phyloP scores from a whole-genome alignment of 2,797 vertebrate genomes.

The Eulemur mongoz region DNA sequence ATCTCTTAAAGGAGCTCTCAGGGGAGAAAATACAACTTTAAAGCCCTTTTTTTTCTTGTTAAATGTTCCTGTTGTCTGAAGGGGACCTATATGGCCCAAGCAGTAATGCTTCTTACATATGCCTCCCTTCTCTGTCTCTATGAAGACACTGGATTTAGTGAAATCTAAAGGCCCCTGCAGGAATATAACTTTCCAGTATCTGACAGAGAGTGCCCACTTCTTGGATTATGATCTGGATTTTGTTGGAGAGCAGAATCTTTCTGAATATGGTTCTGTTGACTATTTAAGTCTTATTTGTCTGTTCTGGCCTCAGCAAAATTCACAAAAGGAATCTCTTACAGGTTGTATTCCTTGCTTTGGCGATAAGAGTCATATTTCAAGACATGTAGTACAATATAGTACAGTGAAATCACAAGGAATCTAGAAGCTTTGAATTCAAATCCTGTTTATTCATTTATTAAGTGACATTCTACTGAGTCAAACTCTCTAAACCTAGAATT shows the following conservation, averaged over 20 bases:
- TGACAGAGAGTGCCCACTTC: neutral
- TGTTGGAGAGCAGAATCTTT: neutral
- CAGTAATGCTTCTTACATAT: neutral
- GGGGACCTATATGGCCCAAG: neutral
- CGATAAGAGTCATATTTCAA: neutral
- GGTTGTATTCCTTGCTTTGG: neutral
- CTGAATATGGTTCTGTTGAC: neutral
- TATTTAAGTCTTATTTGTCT: neutral
- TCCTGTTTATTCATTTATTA: neutral
- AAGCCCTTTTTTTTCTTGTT: neutral
- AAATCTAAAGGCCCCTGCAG: neutral
- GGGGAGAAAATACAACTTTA: neutral
- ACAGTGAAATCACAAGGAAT: neutral
- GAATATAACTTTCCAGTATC: neutral
- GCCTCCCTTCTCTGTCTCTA: neutral
- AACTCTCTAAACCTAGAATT: neutral
- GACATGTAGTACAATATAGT: neutral
- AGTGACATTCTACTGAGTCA: neutral
- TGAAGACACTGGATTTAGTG: neutral
- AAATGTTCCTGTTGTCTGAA: conserved; percentile 39
- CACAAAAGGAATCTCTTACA: neutral
- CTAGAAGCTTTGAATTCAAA: neutral
- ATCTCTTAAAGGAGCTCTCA: conserved; percentile 8
- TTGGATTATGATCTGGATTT: neutral
- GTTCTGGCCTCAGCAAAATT: neutral